Evolutionary conservation across 2,113 vertebrate species (phyloP).

Genomic region (Otolemur garnettii): DNA sequence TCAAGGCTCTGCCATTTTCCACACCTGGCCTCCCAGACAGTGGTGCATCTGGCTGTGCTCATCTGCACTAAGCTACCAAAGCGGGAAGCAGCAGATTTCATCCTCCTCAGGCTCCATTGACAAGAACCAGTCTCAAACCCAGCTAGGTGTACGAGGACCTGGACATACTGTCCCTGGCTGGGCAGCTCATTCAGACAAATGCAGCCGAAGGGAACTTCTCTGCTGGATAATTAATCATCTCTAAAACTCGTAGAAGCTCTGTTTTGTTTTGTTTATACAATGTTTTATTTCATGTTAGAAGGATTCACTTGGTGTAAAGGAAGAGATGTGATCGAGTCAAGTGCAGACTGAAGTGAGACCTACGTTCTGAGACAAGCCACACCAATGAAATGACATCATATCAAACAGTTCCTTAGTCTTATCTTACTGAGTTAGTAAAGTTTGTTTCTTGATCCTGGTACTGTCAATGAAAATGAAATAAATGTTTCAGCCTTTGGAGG

Average conservation of each 20-base stretch:
- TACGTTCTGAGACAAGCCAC: neutral
- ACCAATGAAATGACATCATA: neutral
- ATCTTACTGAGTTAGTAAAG: neutral
- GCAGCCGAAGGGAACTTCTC: neutral
- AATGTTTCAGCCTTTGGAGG: neutral
- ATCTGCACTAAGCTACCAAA: neutral
- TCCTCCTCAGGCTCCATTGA: neutral
- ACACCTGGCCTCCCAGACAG: neutral
- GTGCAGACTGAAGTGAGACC: neutral
- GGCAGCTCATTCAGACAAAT: neutral
- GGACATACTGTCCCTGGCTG: neutral
- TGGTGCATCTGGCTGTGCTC: neutral
- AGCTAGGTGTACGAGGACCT: neutral
- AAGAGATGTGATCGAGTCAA: neutral
- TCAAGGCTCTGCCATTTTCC: neutral
- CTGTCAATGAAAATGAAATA: neutral
- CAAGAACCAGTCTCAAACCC: neutral
- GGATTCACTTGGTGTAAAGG: conserved; percentile 19
- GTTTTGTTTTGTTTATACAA: neutral
- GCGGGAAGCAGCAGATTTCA: neutral
- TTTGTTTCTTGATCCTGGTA: neutral
- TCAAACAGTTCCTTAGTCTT: neutral
- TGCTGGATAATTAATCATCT: neutral
- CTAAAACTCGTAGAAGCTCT: neutral
- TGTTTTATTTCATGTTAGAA: neutral